Conservation (phyloP, 2,113 vertebrate species). For the Dolichallabes microphthalmus region DNA sequence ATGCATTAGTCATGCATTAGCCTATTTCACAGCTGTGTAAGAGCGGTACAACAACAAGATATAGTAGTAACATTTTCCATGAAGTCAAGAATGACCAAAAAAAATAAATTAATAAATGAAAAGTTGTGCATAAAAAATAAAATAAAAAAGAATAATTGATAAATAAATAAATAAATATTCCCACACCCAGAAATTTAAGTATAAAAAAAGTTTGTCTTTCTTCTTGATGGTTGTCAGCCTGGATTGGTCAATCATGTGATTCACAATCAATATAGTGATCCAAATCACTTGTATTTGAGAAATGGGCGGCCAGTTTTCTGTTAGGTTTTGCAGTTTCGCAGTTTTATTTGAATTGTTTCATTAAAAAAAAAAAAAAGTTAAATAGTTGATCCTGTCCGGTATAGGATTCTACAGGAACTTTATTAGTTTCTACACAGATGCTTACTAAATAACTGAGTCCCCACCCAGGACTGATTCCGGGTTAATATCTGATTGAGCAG, state of each 20-base stretch:
- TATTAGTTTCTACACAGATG: background rate
- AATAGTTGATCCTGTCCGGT: background rate
- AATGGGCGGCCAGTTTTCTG: background rate
- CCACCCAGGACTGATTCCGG: background rate
- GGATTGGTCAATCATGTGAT: background rate
- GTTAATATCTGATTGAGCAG: background rate
- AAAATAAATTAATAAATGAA: background rate
- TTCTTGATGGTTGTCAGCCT: background rate
- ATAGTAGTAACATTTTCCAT: constrained; percentile 1
- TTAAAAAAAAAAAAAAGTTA: too few relatives aligned
- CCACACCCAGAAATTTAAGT: too few relatives aligned
- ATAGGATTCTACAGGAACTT: background rate
- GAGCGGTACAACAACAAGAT: background rate
- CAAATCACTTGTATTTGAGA: background rate
- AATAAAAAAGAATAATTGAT: too few relatives aligned
- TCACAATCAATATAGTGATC: background rate
- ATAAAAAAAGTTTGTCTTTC: background rate
- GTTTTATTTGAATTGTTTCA: background rate
- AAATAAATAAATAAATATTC: too few relatives aligned
- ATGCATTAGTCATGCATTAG: constrained; percentile 42
- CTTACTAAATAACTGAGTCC: background rate
- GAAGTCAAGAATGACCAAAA: background rate
- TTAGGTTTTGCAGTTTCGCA: background rate
- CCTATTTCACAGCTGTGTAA: constrained; percentile 47
- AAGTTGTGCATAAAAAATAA: too few relatives aligned